Conservation (phyloP, 2,797 vertebrate species). For the Odontamblyopus lacepedii region DNA sequence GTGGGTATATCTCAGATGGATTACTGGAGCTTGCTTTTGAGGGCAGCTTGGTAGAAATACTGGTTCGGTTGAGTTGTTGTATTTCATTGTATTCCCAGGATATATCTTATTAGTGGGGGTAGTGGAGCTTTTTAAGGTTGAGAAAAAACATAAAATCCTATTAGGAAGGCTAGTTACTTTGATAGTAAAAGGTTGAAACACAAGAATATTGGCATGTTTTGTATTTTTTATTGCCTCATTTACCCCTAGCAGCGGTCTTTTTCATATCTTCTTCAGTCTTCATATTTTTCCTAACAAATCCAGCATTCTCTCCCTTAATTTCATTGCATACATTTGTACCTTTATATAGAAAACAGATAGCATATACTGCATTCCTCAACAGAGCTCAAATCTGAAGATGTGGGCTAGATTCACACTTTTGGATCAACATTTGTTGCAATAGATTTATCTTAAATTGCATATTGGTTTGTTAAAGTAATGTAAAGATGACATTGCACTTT, state of each 20-base stretch:
- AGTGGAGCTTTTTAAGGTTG: conserved; percentile 32
- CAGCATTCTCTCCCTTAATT: neutral
- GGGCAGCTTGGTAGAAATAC: conserved; percentile 43
- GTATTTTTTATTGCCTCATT: neutral
- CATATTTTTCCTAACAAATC: neutral
- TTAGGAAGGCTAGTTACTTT: conserved; percentile 39
- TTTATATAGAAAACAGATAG: no score
- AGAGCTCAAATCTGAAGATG: no score
- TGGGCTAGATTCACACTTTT: no score
- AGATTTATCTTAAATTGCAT: no score
- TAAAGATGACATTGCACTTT: no score
- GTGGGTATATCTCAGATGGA: conserved; percentile 35
- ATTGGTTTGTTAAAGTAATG: no score
- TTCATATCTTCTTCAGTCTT: neutral
- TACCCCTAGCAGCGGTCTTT: neutral
- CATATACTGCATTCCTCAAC: no score
- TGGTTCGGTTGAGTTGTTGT: conserved; percentile 37
- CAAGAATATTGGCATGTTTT: neutral
- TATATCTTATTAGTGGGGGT: conserved; percentile 50
- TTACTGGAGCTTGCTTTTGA: conserved; percentile 48
- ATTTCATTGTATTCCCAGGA: conserved; percentile 22
- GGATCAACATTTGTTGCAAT: no score
- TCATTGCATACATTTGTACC: neutral
- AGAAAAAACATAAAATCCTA: conserved; percentile 35
- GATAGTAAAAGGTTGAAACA: conserved; percentile 8